Conservation (phyloP, 2,888 invertebrate species). For the Coronaproctus castanopsis region DNA sequence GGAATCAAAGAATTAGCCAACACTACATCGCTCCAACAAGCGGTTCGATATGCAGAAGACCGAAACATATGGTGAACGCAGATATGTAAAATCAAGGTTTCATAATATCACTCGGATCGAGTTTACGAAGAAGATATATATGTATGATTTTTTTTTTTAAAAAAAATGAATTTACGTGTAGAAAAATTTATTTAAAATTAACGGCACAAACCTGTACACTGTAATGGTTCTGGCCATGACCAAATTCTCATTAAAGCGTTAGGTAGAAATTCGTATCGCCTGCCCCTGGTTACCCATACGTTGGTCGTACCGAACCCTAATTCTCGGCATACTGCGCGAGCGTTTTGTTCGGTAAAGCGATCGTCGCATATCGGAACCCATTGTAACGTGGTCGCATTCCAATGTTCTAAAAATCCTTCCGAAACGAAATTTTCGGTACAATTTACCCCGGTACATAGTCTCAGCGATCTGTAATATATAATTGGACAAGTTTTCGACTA, state of each 20-base stretch:
- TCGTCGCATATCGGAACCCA: slow-evolving; percentile 94
- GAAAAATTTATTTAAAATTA: too few relatives aligned
- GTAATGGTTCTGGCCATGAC: slow-evolving; percentile 88
- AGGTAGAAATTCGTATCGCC: slow-evolving; percentile 70
- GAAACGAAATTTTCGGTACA: slow-evolving; percentile 31
- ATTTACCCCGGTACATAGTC: slow-evolving; percentile 62
- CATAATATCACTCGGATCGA: too few relatives aligned
- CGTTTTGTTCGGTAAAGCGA: slow-evolving; percentile 87
- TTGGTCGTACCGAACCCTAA: slow-evolving; percentile 67
- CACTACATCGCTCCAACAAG: too few relatives aligned
- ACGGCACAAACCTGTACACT: slow-evolving; percentile 28
- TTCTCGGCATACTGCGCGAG: slow-evolving; percentile 87
- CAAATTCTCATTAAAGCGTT: slow-evolving; percentile 63
- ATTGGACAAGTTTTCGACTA: too few relatives aligned
- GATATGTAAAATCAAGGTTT: too few relatives aligned
- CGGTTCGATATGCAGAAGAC: too few relatives aligned
- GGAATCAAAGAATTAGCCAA: too few relatives aligned
- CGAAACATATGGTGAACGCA: too few relatives aligned
- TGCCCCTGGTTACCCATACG: slow-evolving; percentile 67
- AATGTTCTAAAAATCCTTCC: slow-evolving; percentile 85
- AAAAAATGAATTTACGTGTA: too few relatives aligned
- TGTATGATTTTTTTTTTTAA: too few relatives aligned
- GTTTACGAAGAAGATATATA: too few relatives aligned
- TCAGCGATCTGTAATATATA: slow-evolving; percentile 30
- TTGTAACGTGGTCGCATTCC: slow-evolving; percentile 81